Evolutionary conservation across 2,888 invertebrate species (phyloP).

Genomic region (Helleia helle): DNA sequence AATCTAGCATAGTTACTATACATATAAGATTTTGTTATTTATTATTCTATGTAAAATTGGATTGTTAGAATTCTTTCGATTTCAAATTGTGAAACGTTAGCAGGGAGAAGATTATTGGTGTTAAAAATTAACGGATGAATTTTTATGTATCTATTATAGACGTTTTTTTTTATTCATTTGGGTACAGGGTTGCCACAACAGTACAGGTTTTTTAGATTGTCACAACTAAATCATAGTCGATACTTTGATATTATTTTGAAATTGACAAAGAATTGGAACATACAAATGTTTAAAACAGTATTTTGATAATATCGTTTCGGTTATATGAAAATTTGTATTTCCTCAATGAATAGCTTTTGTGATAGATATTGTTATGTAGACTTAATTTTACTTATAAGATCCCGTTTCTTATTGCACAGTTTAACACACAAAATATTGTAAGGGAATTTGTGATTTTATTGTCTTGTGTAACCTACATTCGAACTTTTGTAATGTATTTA

Average conservation of each 20-base stretch:
- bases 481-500: conserved; percentile 17
- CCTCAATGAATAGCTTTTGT: conserved; percentile 39
- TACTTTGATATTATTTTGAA: conserved; percentile 1
- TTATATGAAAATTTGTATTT: conserved; percentile 9
- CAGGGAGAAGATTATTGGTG: background rate
- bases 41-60: conserved; percentile 63
- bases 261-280: background rate
- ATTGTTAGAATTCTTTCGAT: conserved; percentile 48
- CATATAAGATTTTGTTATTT: conserved; percentile 68
- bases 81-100: conserved; percentile 40
- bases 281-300: background rate
- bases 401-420: conserved; percentile 19
- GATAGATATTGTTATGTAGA: conserved; percentile 59
- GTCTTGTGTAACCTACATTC: conserved; percentile 11
- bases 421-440: conserved; percentile 22
- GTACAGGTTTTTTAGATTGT: background rate
- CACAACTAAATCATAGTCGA: background rate
- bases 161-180: conserved; percentile 5
- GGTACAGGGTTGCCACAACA: conserved; percentile 9
- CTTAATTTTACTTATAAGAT: conserved; percentile 25
- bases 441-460: conserved; percentile 17
- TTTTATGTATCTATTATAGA: background rate
- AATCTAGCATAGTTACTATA: conserved; percentile 51
- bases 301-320: background rate
- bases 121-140: background rate